phyloP scores from a whole-genome alignment of 1,140 invertebrate genomes.

The Brachionus plicatilis region DNA sequence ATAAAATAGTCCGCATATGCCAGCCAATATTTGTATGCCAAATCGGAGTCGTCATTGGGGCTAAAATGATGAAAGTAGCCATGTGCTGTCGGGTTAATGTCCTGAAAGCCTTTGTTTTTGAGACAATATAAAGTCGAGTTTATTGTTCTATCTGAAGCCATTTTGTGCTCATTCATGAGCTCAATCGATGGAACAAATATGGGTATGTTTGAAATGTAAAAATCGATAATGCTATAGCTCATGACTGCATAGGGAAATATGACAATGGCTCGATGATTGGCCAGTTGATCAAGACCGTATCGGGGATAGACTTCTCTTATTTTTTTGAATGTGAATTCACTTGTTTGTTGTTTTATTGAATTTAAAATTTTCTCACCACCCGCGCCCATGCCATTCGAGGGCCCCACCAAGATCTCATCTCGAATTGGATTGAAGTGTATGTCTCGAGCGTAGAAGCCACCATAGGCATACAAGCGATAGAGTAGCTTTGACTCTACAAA shows the following conservation, averaged over 20 bases:
- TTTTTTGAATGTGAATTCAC: background rate
- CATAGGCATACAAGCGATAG: background rate
- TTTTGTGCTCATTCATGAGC: conserved; percentile 25
- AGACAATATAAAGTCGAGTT: background rate
- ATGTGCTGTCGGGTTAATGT: background rate
- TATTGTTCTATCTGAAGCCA: conserved; percentile 39
- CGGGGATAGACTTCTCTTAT: conserved; percentile 13
- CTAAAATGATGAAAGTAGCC: conserved; percentile 20
- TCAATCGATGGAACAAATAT: conserved; percentile 41
- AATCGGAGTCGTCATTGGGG: background rate
- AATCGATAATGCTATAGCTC: conserved; percentile 36
- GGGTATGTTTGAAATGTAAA: conserved; percentile 40
- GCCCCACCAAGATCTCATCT: conserved; percentile 13
- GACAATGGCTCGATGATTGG: conserved; percentile 40
- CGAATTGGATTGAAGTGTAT: background rate
- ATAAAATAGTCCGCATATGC: conserved; percentile 41
- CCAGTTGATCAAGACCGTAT: conserved; percentile 41
- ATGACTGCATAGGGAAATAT: conserved; percentile 41
- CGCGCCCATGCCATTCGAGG: background rate
- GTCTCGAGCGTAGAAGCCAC: background rate
- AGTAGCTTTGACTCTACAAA: background rate
- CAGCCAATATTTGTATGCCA: conserved; percentile 40
- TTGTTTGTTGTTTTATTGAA: background rate
- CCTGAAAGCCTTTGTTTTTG: background rate
- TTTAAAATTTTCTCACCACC: background rate